Evolutionary conservation across 53 echinoderm and acorn worm species (phyloP), one percentile per base, ranked within the genome.

Genomic region (Arbacia lixula): DNA sequence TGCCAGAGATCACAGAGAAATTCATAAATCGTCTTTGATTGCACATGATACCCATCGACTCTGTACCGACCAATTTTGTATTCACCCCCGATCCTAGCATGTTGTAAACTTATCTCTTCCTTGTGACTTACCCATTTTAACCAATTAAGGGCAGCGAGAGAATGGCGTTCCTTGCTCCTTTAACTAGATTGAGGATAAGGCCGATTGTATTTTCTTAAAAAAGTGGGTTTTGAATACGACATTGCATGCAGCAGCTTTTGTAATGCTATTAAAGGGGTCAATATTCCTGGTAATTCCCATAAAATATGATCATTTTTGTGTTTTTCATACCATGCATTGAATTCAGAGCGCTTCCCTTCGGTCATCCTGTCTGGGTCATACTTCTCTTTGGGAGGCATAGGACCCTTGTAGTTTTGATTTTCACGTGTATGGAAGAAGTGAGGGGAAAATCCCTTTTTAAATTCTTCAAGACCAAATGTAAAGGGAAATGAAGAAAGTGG

Each of bases 401-500:
- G 26, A 26, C 58, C 77, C 5, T 39, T 6, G 17, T 25, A 39
- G 5, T 36, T 38, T 37, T 77, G 60, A 20, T 77, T 75, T 22
- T 63, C 75, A 14, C 25, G 39, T 0, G 66, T 88, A 29, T 84
- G 74, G 64, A 84, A 88, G 2, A 84, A 43, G 36, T 73, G 83
- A 16, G 63, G 84, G n/a, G 36, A 58, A 32, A 69, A 89, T 3
- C 85, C 76, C 34, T 85, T 85, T 36, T 67, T 69, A 67, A 76
- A 21, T 30, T 89, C 86, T 1, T 25, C 26, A 0, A 86, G 56
- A 14, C 72, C 40, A 34, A 90, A 86, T 1, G 82, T 77, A 24
- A 41, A 54, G 29, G 86, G 68, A 54, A 87, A 78, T 22, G 71
- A 68, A 3, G 87, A 58, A 1, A 90, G 80, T 14, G 87, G 83